Evolutionary conservation across 2,888 invertebrate species (phyloP).

Genomic region (Anthrax anthrax): DNA sequence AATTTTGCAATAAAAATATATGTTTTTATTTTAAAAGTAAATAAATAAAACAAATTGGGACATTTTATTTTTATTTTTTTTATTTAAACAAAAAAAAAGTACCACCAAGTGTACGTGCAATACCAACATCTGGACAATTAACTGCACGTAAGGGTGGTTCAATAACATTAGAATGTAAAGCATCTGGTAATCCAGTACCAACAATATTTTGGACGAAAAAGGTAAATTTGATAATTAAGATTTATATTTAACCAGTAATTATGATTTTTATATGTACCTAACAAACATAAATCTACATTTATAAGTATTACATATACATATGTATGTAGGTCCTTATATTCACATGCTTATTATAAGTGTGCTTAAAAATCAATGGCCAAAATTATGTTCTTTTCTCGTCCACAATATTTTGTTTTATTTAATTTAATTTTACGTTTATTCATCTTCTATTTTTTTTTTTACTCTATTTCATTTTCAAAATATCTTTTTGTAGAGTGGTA

Average conservation of each 20-base stretch:
- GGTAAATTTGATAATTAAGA: constrained; percentile 16
- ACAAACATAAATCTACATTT: no score
- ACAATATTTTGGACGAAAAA: constrained; percentile 48
- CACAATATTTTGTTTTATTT: background rate
- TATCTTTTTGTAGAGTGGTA: constrained; percentile 23
- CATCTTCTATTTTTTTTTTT: background rate
- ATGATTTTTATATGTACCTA: no score
- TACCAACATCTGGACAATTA: constrained; percentile 48
- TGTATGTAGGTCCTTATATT: no score
- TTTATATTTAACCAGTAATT: no score
- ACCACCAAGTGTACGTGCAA: constrained; percentile 51
- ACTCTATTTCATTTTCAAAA: constrained; percentile 1
- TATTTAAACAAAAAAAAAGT: constrained; percentile 27
- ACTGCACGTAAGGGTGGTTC: constrained; percentile 53
- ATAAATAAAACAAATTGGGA: no score
- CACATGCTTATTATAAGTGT: no score
- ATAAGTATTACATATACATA: no score
- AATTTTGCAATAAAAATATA: constrained; percentile 14
- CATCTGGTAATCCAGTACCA: constrained; percentile 58
- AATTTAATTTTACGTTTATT: background rate
- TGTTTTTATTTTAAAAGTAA: background rate
- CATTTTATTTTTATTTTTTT: no score
- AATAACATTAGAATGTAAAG: constrained; percentile 53
- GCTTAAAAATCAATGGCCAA: no score
- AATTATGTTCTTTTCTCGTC: no score